Evolutionary conservation across 2,797 vertebrate species (phyloP).

Genomic region (Periparus ater): DNA sequence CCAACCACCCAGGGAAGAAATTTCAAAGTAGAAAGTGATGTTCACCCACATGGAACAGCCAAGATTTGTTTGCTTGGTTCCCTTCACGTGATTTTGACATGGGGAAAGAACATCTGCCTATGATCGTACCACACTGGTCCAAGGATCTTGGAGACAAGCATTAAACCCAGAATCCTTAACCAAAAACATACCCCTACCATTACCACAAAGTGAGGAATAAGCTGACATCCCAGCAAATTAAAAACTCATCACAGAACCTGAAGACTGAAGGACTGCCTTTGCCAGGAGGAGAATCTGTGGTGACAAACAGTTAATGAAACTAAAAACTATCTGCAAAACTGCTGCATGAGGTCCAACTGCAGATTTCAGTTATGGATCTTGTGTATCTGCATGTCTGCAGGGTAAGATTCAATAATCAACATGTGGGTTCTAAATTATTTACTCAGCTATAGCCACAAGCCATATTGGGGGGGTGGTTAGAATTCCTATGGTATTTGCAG

Average conservation of each 20-base stretch:
- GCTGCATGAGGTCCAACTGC: not conserved
- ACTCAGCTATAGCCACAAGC: not conserved
- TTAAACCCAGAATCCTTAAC: not conserved
- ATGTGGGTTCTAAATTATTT: constrained; percentile 27
- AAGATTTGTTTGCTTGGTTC: not conserved
- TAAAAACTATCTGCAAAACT: not conserved
- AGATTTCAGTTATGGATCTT: not conserved
- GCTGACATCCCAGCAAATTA: not conserved
- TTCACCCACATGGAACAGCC: not conserved
- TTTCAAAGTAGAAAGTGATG: not conserved
- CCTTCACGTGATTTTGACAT: not conserved
- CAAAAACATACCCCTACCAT: not conserved
- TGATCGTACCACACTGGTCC: not conserved
- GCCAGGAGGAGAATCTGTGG: not conserved
- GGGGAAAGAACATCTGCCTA: not conserved
- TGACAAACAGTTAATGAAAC: not conserved
- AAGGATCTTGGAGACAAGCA: not conserved
- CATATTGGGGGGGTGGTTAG: not conserved
- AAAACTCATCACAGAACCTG: not conserved
- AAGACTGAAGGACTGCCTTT: not conserved
- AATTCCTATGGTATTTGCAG: not conserved
- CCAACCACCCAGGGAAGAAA: not conserved
- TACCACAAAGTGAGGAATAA: not conserved
- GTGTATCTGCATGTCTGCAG: not conserved
- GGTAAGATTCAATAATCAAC: not conserved